Conservation (phyloP, 2,797 vertebrate species). For the Chromis chromis region DNA sequence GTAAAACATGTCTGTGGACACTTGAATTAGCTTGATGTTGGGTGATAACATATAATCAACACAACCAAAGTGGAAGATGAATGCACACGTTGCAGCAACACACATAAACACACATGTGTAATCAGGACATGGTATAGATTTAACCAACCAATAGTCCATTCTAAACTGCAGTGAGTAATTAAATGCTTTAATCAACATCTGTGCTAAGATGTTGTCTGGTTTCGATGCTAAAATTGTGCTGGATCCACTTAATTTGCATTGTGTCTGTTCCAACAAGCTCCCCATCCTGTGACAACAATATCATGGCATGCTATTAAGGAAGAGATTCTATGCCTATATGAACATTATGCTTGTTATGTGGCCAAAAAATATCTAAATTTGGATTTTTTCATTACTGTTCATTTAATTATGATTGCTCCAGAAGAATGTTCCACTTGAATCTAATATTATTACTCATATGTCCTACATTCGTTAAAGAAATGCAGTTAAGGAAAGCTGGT, state of each 20-base stretch:
- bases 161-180: conserved; percentile 13
- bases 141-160: conserved; percentile 12
- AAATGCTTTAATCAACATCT: conserved; percentile 26
- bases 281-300: conserved; percentile 5
- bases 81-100: neutral
- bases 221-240: conserved; percentile 22
- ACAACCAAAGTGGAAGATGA: neutral
- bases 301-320: neutral
- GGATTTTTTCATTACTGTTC: too few species aligned
- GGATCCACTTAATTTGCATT: conserved; percentile 28
- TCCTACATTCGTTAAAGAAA: conserved; percentile 8
- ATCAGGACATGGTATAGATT: conserved; percentile 24
- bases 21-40: neutral
- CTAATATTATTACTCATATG: too few species aligned
- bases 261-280: conserved; percentile 23
- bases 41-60: neutral
- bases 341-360: neutral
- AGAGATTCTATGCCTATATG: too few species aligned
- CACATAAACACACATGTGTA: conserved; percentile 2
- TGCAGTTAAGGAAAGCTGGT: neutral
- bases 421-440: too few species aligned
- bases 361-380: neutral
- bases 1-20: neutral
- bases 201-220: conserved; percentile 7
- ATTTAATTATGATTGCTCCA: too few species aligned